Percentiles rank a stretch among this genome's conserved stretches.
Evolutionary conservation across 1,140 invertebrate genomes (phyloP).

Genomic region (Asobara japonica): DNA sequence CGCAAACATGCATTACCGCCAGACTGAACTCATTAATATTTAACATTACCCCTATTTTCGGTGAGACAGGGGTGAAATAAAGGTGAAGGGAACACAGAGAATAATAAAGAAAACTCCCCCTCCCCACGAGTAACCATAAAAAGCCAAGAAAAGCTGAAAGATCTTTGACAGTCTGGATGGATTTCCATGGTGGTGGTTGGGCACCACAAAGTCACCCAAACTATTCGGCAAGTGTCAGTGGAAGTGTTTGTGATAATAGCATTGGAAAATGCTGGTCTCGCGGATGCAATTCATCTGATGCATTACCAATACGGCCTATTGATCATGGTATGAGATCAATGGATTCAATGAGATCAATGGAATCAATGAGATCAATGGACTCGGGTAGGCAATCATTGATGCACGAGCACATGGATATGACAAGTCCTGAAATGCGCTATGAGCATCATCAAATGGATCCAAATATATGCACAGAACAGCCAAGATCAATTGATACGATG

Average conservation of each 20-base stretch:
- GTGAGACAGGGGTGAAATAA: neutral
- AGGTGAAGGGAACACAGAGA: neutral
- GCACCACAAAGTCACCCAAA: slow-evolving; percentile 52
- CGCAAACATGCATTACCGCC: slow-evolving; percentile 16
- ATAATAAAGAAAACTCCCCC: neutral
- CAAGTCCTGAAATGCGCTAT: slow-evolving; percentile 47
- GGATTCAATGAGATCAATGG: slow-evolving; percentile 62
- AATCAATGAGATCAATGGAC: slow-evolving; percentile 62
- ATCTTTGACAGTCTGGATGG: slow-evolving; percentile 46
- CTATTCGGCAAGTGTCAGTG: slow-evolving; percentile 18
- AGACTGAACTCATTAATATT: slow-evolving; percentile 18
- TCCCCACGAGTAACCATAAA: no score
- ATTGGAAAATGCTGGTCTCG: slow-evolving; percentile 60
- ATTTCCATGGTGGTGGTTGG: slow-evolving; percentile 58
- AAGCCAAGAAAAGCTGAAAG: neutral
- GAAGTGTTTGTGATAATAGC: slow-evolving; percentile 28
- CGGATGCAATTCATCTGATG: slow-evolving; percentile 61
- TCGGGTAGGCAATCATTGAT: slow-evolving; percentile 48
- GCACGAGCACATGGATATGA: slow-evolving; percentile 44
- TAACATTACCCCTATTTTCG: slow-evolving; percentile 10
- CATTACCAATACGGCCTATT: slow-evolving; percentile 62
- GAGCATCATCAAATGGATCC: slow-evolving; percentile 40
- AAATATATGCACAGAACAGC: slow-evolving; percentile 51
- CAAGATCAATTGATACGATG: slow-evolving; percentile 37
- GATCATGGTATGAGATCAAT: slow-evolving; percentile 60